Evolutionary conservation across 2,113 vertebrate species (phyloP), one percentile per base, ranked within the genome.

Genomic region (Gavialis gangeticus): DNA sequence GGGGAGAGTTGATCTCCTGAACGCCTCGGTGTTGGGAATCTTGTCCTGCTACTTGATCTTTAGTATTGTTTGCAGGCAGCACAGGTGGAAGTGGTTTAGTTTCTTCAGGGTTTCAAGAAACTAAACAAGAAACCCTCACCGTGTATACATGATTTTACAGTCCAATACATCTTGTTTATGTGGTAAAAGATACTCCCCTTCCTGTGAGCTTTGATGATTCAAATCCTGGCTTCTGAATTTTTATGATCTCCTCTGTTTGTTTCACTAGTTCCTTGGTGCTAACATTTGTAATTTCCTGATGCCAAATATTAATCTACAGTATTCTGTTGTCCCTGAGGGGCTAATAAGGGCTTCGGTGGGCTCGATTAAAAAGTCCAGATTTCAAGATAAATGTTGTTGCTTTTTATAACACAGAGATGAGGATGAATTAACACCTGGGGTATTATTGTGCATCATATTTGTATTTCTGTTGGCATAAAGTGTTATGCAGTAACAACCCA

Each of bases 361-460:
- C 34, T 64, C 17, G 57, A 76, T 19, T 46, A 89, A 75, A 13
- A 66, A 66, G 28, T 60, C 28, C 89, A 1, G 54, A 34, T 85
- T 89, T 89, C 67, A 78, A 75, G 63, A 84, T 27, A 84, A 92
- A 0, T 17, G 3, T 81, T 94, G 63, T 84, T 57, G 2, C 17
- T 71, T 85, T 90, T 92, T 82, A n/a, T 75, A 88, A 55, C 16
- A 6, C 22, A 64, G 56, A 67, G 21, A 91, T 62, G 28, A 58
- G 2, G 54, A 75, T 69, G 30, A 80, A 73, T 3, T 14, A 60
- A 86, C 62, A 63, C 1, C 8, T 30, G 55, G 3, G 22, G 30
- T 67, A 82, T 67, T 86, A 17, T 80, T 67, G 24, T 75, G 9
- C 2, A 21, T 15, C 5, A 17, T 55, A 4, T 75, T 77, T 76